Evolutionary conservation across 2,888 invertebrate genomes (phyloP), one percentile per base, ranked within the genome.

Genomic region (Nephrotoma flavescens): DNA sequence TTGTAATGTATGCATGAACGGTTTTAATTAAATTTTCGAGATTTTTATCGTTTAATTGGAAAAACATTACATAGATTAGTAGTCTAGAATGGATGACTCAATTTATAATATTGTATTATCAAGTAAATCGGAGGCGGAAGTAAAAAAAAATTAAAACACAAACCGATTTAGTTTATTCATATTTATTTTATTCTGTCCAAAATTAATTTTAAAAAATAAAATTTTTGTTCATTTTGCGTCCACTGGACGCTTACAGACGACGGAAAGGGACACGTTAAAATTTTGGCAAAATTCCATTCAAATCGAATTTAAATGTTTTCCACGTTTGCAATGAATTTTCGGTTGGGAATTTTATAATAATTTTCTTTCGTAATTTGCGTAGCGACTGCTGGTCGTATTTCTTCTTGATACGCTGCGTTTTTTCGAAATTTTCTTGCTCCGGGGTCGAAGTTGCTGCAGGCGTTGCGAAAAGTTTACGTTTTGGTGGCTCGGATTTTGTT

Each of bases 251-350:
- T 31, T 31, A 2, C 31, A 31, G 31, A 2, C 31, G 31, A 31
- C 31, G 31, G 31, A 31, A 31, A n/a, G 5, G 15, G 15, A 57
- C 52, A 57, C 52, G 9, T 71, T 71, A 71, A 71, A 71, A 71
- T 84, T 84, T 84, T 84, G 84, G 84, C n/a, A 84, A 42, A 85
- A 85, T 85, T 45, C 31, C 19, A 44, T 45, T 31, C 11, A 42
- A 19, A 85, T 85, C 85, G 44, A 85, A 85, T 45, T 85, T 85
- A 45, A 85, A 85, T 44, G 42, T 85, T 85, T 85, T 85, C 85
- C 85, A 85, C 0, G 19, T 85, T 42, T 15, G 11, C 19, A 84
- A 84, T 9, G 84, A 84, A 42, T 44, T 44, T 85, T 85, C 85
- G 9, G 1, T 45, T 44, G 85, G 42, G 44, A 44, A 85, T 85